Evolutionary conservation across 2,113 vertebrate genomes (phyloP), one percentile per base, ranked within the genome.

Genomic region (Forbesichthys papilliferus): DNA sequence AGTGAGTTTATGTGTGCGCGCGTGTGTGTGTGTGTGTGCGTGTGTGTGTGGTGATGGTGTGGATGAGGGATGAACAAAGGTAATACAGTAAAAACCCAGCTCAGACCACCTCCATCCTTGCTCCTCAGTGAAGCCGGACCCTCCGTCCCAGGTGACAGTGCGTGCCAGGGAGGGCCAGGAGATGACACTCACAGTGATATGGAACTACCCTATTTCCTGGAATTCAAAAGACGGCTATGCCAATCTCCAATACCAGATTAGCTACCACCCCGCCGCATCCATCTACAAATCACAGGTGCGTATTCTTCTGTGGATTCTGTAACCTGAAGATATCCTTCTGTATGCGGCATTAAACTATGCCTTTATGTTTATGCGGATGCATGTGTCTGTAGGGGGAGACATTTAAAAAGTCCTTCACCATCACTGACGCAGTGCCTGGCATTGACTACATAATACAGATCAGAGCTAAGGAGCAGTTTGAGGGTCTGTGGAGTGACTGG

Each of bases 401-500:
- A 0, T 58, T 74, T 11, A 10, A 20, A 16, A 0, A 8, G 0
- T 55, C 10, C 0, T 68, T 73, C 79, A 70, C 12, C 0, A 92
- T 94, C 70, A 73, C 7, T 1, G 88, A 93, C 54, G 85, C 74
- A 1, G 14, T 89, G 11, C 58, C 90, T 10, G 74, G 86, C 18
- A 46, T 55, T 11, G 14, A 73, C n/a, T 92, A 93, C 61, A 20
- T 63, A 78, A 80, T 93, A 36, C 69, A 88, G 65, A 56, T 93
- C 46, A 73, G 82, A 57, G 67, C 79, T 14, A 90, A 51, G 46
- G 85, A 92, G 0, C 88, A 92, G 47, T 91, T 74, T 42, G 84
- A 89, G 0, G 92, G 90, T 1, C 11, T 33, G 0, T 94, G 91
- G 91, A 92, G 93, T 56, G 81, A 88, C 10, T 94, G 93, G 93